A percentile compares a stretch with the other conserved stretches of the same genome.
Evolutionary conservation across 2,888 invertebrate genomes (phyloP).

Genomic region (Melieria picta): DNA sequence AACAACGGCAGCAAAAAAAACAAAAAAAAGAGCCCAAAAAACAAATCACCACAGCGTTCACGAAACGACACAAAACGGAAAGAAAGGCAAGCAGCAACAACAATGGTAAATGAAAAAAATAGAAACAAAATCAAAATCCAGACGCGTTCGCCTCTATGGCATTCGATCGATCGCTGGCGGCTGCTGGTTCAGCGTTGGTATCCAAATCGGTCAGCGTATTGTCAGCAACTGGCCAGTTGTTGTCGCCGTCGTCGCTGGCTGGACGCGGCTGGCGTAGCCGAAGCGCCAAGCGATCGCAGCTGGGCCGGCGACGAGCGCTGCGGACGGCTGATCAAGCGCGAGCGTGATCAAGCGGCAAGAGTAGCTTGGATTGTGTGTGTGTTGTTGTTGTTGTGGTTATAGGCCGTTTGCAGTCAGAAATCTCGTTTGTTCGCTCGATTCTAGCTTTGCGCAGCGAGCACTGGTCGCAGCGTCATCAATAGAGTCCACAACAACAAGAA

Average conservation of each 20-base stretch:
- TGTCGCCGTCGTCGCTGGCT: conserved; percentile 7
- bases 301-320: conserved; percentile 2
- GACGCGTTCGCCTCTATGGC: not conserved
- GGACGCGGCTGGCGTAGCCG: conserved; percentile 1
- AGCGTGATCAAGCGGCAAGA: conserved; percentile 20
- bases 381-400: not conserved
- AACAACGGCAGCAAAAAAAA: not conserved
- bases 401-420: not conserved
- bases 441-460: no score
- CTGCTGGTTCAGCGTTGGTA: conserved; percentile 32
- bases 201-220: conserved; percentile 56
- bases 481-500: not conserved
- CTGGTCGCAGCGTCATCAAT: conserved; percentile 2
- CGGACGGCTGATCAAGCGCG: conserved; percentile 1
- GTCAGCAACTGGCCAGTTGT: conserved; percentile 49
- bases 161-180: not conserved
- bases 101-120: not conserved
- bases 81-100: not conserved
- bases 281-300: conserved; percentile 13
- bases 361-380: conserved; percentile 1
- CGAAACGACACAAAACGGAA: conserved; percentile 34
- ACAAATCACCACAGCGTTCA: not conserved
- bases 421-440: not conserved
- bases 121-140: not conserved
- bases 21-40: conserved; percentile 22